phyloP scores from a whole-genome alignment of 2,113 vertebrate genomes.

The Pantherophis guttatus region DNA sequence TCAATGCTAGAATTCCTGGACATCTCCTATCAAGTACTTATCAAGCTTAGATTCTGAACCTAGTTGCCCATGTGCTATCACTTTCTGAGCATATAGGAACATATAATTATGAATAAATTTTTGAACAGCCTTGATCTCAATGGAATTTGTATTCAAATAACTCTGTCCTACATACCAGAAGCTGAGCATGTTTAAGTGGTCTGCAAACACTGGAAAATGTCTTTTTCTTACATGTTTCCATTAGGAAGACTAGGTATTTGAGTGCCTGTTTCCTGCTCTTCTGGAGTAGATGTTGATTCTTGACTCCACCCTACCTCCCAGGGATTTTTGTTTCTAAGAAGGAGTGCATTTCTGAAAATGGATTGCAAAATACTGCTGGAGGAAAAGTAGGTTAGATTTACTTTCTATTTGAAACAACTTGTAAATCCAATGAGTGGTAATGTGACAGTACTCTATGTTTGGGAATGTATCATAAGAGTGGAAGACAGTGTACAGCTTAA shows the following conservation, averaged over 20 bases:
- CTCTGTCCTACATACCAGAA: not conserved
- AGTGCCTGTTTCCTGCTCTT: not conserved
- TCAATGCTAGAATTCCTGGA: not conserved
- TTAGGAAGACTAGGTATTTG: not conserved
- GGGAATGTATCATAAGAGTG: not conserved
- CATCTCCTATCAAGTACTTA: not conserved
- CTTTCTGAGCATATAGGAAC: not conserved
- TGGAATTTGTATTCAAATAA: not conserved
- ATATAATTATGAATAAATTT: not conserved
- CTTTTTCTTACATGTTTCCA: not conserved
- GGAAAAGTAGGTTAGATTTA: not conserved
- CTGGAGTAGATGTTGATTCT: not conserved
- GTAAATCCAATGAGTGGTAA: not conserved
- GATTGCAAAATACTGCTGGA: not conserved
- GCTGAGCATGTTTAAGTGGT: not conserved
- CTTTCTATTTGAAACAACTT: not conserved
- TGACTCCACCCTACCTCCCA: not conserved
- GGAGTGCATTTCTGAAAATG: not conserved
- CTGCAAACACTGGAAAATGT: not conserved
- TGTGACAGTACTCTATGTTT: not conserved
- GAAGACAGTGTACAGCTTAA: not conserved
- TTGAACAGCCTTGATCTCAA: not conserved
- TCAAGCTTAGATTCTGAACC: not conserved
- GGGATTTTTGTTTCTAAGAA: not conserved
- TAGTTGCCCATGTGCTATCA: not conserved